phyloP scores from a whole-genome alignment of 2,888 invertebrate genomes.

The Synergus japonicus region DNA sequence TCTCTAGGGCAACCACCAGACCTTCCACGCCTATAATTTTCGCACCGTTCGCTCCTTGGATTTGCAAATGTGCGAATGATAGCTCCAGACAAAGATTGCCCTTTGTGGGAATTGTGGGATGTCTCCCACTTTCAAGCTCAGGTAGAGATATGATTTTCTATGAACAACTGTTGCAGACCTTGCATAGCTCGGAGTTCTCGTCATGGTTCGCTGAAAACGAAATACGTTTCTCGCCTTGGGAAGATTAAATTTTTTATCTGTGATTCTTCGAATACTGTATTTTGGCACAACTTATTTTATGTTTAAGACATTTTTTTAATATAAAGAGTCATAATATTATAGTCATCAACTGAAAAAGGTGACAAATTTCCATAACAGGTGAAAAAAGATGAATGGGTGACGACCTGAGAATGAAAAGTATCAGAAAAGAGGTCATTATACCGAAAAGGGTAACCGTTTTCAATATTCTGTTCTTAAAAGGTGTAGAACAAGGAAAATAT shows the following conservation, averaged over 20 bases:
- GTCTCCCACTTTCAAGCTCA: not conserved
- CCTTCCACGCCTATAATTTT: conserved; percentile 71
- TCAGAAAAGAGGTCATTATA: too few relatives aligned
- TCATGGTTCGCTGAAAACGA: not conserved
- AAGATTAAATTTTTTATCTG: not conserved
- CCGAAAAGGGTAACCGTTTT: too few relatives aligned
- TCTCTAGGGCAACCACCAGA: conserved; percentile 58
- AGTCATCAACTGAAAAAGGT: too few relatives aligned
- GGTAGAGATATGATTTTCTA: not conserved
- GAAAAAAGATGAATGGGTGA: too few relatives aligned
- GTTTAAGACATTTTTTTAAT: too few relatives aligned
- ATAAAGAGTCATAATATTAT: too few relatives aligned
- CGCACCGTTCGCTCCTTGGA: conserved; percentile 72
- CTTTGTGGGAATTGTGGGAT: conserved; percentile 34
- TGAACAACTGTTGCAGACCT: not conserved
- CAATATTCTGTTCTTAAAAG: not conserved
- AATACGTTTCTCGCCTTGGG: not conserved
- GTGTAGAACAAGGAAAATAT: not conserved
- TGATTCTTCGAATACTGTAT: not conserved
- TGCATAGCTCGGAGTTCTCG: not conserved
- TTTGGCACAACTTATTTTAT: not conserved
- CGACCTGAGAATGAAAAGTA: too few relatives aligned
- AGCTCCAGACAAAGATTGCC: conserved; percentile 56
- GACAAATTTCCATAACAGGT: too few relatives aligned
- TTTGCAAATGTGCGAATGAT: conserved; percentile 74